Conservation (phyloP, 2,113 vertebrate species). For the Cathartes aura region DNA sequence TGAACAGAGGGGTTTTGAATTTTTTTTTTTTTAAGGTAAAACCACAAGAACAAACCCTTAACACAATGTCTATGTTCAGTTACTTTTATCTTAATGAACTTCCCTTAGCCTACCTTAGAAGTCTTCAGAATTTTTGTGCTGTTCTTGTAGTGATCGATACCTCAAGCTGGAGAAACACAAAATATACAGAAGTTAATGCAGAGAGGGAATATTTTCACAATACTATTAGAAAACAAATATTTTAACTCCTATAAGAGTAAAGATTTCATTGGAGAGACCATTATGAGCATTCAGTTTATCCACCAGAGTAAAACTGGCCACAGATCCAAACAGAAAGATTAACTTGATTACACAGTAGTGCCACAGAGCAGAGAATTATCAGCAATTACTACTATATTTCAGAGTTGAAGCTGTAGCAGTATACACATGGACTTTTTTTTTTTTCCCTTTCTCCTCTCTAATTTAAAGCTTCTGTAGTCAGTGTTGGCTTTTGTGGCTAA, state of each 20-base stretch:
- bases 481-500: not conserved
- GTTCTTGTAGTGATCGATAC: not conserved
- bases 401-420: not conserved
- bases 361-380: not conserved
- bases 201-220: not conserved
- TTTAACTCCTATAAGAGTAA: not conserved
- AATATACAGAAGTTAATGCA: not conserved
- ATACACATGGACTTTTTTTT: not conserved
- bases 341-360: not conserved
- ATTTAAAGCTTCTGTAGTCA: not conserved
- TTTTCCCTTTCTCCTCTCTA: too few relatives aligned
- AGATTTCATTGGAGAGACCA: not conserved
- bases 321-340: not conserved
- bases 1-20: not conserved
- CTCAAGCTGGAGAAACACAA: not conserved
- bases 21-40: not conserved
- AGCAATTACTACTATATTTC: not conserved
- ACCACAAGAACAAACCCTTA: not conserved
- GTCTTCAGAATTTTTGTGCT: not conserved
- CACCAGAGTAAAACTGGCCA: not conserved
- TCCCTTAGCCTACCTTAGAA: not conserved
- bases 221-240: not conserved
- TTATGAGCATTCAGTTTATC: not conserved
- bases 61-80: rapidly evolving
- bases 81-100: not conserved